These are phyloP conservation scores for Microctonus aethiopoides DNA, from an alignment of 2,888 invertebrate species.

Conservation along the genomic window DNA sequence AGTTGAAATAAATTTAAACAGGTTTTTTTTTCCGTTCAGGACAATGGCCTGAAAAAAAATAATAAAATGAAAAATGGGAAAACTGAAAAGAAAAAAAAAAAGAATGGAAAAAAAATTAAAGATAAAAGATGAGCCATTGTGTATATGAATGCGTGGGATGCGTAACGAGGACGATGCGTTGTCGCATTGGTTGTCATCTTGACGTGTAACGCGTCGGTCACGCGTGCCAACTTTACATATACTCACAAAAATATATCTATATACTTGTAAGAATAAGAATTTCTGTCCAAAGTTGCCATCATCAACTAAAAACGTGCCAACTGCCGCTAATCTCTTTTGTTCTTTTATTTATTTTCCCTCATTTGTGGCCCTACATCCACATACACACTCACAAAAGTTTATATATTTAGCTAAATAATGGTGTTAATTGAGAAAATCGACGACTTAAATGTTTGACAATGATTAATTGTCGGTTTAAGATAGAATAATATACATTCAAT, in stretches of 20 bases:
- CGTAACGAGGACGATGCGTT: constrained; percentile 40
- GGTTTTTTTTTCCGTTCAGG: too few species aligned
- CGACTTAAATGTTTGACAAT: constrained; percentile 10
- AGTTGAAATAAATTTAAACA: too few species aligned
- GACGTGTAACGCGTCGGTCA: constrained; percentile 54
- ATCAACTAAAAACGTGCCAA: constrained; percentile 25
- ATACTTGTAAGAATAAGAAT: constrained; percentile 44
- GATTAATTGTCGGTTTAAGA: constrained; percentile 6
- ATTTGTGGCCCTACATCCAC: background rate
- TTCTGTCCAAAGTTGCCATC: constrained; percentile 43
- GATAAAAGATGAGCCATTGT: constrained; percentile 1
- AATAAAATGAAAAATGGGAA: too few species aligned
- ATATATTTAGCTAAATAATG: background rate
- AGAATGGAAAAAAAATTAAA: background rate
- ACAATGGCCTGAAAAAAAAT: too few species aligned
- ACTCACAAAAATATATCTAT: too few species aligned
- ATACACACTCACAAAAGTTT: background rate
- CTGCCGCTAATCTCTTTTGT: constrained; percentile 14
- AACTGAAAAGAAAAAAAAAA: background rate
- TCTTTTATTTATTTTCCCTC: constrained; percentile 8
- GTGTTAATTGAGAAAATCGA: constrained; percentile 5
- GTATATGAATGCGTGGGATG: constrained; percentile 43
- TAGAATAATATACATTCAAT: background rate
- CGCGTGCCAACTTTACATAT: constrained; percentile 56
- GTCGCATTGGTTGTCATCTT: constrained; percentile 40